Evolutionary conservation across 2,888 invertebrate genomes (phyloP), one percentile per base, ranked within the genome.

Genomic region (Tetragnatha montana): DNA sequence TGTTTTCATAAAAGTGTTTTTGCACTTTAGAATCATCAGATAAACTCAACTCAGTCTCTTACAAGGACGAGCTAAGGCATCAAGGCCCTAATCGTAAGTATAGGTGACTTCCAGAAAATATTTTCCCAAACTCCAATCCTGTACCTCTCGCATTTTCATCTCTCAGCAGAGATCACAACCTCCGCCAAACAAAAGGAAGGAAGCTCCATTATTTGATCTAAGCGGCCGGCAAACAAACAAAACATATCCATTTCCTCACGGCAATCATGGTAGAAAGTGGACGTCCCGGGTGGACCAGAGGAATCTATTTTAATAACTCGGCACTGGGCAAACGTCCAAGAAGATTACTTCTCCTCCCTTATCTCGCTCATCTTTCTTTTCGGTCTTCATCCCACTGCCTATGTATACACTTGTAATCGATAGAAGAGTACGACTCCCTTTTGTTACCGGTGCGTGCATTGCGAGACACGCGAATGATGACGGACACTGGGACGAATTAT

Each of bases 311-410:
- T 78, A 78, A 78, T 78, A 60, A 60, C 35, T 35, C 47, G n/a
- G 49, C 47, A 75, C 35, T 78, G 78, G 78, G 78, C 78, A 78
- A 78, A 14, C 60, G 78, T 68, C 78, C 78, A 78, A 78, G 21
- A 78, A 78, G 78, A 60, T 78, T 60, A 78, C 60, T 78, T 60
- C 22, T 60, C 10, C 60, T 60, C 60, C 60, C 22, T 78, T 78
- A 60, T 60, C 78, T 51, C 17, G 8, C 60, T 35, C 78, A 19
- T 60, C 51, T 51, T 17, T 17, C 76, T 10, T 21, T n/a, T 78
- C 78, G 14, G 49, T 35, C 22, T 17, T 22, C 60, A 17, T 17
- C 8, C 3, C 21, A 21, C 19, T 78, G 21, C 50, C 19, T 76
- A 50, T 76, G 50, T 49, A 50, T 49, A 76, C 76, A 76, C 50